Evolutionary conservation across 2,888 invertebrate species (phyloP).

Genomic region (Cantharis rustica): DNA sequence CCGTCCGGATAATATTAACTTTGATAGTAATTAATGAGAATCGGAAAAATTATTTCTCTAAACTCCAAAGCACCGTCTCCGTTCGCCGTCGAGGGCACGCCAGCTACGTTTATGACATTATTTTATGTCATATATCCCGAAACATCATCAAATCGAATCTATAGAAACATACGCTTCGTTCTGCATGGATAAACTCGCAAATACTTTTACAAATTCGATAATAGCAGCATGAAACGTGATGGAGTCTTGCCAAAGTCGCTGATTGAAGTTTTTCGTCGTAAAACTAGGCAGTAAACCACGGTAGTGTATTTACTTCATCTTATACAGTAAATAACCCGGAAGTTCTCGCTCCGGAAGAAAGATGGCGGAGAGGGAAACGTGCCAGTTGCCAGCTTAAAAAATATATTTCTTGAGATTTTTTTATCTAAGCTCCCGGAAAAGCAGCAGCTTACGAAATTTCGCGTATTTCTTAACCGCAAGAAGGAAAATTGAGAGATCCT

Average conservation of each 20-base stretch:
- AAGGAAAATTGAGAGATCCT: neutral
- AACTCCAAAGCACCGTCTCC: neutral
- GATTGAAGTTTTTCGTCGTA: constrained; percentile 33
- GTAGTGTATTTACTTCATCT: constrained; percentile 30
- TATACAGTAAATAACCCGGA: constrained; percentile 33
- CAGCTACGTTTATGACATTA: constrained; percentile 6
- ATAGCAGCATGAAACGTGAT: constrained; percentile 22
- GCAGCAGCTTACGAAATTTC: constrained; percentile 13
- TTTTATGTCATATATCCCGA: constrained; percentile 10
- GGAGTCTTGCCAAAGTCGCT: constrained; percentile 26
- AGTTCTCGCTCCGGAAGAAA: constrained; percentile 32
- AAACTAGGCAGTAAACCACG: constrained; percentile 28
- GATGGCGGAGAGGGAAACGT: constrained; percentile 32
- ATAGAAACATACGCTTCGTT: constrained; percentile 19
- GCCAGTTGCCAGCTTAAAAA: constrained; percentile 31
- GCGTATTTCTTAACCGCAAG: constrained; percentile 8
- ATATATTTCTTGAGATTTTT: constrained; percentile 28
- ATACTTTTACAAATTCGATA: constrained; percentile 27
- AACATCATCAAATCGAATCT: constrained; percentile 15
- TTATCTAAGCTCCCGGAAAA: constrained; percentile 27
- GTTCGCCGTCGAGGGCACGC: neutral
- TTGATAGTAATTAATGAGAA: constrained; percentile 18
- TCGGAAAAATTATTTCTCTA: neutral
- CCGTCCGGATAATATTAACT: constrained; percentile 15
- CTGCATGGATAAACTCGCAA: constrained; percentile 19